Base-by-base conservation (phyloP, 1,140 invertebrate species). In the Drosophila nikananu region DNA sequence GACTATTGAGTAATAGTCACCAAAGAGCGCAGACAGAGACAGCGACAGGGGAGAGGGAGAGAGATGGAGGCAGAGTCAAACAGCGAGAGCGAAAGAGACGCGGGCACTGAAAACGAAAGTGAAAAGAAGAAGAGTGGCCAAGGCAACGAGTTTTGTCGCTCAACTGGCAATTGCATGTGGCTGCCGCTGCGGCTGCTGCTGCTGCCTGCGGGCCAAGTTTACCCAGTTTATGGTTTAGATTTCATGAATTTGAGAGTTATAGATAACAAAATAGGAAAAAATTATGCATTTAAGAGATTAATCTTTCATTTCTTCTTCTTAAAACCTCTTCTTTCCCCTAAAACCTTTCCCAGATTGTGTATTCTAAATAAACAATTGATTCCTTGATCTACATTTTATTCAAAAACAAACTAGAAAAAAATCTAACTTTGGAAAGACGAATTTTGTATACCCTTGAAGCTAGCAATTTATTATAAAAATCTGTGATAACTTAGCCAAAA, bases 1-100 rank as follows among this genome's bases (percentile, higher is more conserved):
- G 37, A 61, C 79, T 90, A 90, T 90, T 90, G 86, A 91, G 86
- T 90, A 90, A 90, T 86, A 90, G 65, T 77, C 74, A 73, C 75
- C 81, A 81, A 90, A 84, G 84, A 80, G 76, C 82, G 46, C 49
- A 61, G 75, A 23, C 32, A 54, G 73, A 39, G 57, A 70, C 13
- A 52, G 32, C 44, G n/a, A 21, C 27, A 3, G 27, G 1, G 25
- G 25, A 25, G 52, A 17, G 41, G 27, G 23, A 42, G 23, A 42
- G 32, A 51, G 12, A 61, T 8, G 10, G 27, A 13, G 49, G 49
- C 5, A 6, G 27, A 7, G 25, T 17, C 51, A 30, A 9, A 12
- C 48, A 51, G 39, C 9, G 66, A 66, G 62, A 39, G 21, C 37
- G 46, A 70, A 44, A 82, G 81, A 86, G 83, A 61, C 55, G 77